Percentiles rank a stretch among this genome's conserved stretches.
phyloP scores from a whole-genome alignment of 1,140 invertebrate species.

The Trissolcus basalis region DNA sequence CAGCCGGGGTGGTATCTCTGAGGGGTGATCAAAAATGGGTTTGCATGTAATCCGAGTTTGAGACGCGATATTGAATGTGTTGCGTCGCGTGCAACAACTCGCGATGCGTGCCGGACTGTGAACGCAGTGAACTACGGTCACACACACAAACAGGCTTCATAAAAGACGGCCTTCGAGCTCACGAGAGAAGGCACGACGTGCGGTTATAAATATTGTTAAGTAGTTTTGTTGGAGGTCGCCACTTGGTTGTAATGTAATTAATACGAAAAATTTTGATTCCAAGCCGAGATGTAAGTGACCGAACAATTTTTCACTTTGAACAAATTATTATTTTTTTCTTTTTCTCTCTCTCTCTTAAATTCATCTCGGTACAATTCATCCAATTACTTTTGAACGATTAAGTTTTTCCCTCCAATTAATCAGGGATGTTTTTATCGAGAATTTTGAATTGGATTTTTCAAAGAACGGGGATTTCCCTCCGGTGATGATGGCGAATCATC shows the following conservation, averaged over 20 bases:
- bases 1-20: too few relatives aligned
- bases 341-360: too few relatives aligned
- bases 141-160: conserved; percentile 16
- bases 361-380: too few relatives aligned
- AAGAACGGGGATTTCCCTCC: not conserved
- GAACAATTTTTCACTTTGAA: not conserved
- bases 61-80: not conserved
- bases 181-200: conserved; percentile 51
- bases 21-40: not conserved
- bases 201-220: conserved; percentile 69
- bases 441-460: too few relatives aligned
- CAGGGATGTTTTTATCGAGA: too few relatives aligned
- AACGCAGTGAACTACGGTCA: conserved; percentile 42
- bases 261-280: conserved; percentile 24
- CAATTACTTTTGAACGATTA: too few relatives aligned
- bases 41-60: not conserved
- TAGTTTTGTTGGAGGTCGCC: conserved; percentile 59
- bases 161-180: conserved; percentile 54
- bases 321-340: too few relatives aligned
- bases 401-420: too few relatives aligned
- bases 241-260: conserved; percentile 51
- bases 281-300: not conserved
- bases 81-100: conserved; percentile 26
- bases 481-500: conserved; percentile 48
- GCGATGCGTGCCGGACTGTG: conserved; percentile 45